A percentile compares a stretch with the other conserved stretches of the same genome.
phyloP scores from a whole-genome alignment of 2,113 vertebrate species.

The Noturus placidus region DNA sequence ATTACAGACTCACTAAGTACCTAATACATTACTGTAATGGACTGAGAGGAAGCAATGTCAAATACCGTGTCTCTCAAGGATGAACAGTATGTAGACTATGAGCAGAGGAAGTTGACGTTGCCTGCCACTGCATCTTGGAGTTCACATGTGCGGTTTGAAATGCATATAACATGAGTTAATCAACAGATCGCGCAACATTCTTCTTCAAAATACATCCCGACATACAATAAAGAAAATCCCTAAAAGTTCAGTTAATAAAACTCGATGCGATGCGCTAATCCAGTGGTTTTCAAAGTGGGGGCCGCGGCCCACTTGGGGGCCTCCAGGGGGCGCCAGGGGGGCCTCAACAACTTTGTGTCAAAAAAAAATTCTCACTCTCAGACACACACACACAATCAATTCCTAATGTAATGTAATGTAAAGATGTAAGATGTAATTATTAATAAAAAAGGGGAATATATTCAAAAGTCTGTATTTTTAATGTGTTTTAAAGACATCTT shows the following conservation, averaged over 20 bases:
- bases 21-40: slow-evolving; percentile 24
- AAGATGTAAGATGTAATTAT: too few species aligned
- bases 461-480: too few species aligned
- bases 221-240: neutral
- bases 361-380: too few species aligned
- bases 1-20: slow-evolving; percentile 23
- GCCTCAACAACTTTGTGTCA: too few species aligned
- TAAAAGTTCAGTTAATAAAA: neutral
- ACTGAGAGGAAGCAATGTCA: slow-evolving; percentile 16
- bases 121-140: neutral
- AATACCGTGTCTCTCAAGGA: slow-evolving; percentile 1
- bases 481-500: too few species aligned
- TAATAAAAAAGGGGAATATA: too few species aligned
- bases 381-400: too few species aligned
- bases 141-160: neutral
- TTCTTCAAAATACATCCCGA: neutral
- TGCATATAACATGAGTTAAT: neutral
- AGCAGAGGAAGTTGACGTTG: neutral
- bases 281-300: too few species aligned
- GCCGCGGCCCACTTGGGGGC: too few species aligned
- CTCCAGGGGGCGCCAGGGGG: too few species aligned
- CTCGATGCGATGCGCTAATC: neutral
- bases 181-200: neutral
- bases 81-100: slow-evolving; percentile 1
- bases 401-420: too few species aligned